Evolutionary conservation across 2,888 invertebrate genomes (phyloP).

Genomic region (Cecidostiba fungosa): DNA sequence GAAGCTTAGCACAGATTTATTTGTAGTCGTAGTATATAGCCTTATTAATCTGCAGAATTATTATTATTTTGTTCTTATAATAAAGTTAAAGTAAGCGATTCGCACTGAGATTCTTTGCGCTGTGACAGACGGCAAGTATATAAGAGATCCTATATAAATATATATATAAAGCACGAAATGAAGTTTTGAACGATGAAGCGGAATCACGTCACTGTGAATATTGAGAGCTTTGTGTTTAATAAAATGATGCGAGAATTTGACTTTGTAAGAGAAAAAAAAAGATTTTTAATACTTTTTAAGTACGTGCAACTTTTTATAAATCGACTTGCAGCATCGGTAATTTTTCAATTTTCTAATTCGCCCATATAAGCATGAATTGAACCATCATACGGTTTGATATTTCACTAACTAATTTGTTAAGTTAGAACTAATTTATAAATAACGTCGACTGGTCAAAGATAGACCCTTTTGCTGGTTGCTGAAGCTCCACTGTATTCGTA

Average conservation of each 20-base stretch:
- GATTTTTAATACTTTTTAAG: constrained; percentile 21
- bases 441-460: constrained; percentile 63
- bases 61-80: constrained; percentile 16
- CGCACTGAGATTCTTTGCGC: constrained; percentile 26
- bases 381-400: constrained; percentile 22
- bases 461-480: constrained; percentile 72
- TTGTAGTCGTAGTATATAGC: constrained; percentile 32
- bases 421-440: constrained; percentile 8
- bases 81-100: constrained; percentile 25
- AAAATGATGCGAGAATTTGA: constrained; percentile 12
- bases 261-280: constrained; percentile 21
- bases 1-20: constrained; percentile 44
- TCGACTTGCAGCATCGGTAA: constrained; percentile 19
- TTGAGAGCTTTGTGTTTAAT: constrained; percentile 28
- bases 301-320: constrained; percentile 37
- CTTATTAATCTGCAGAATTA: constrained; percentile 26
- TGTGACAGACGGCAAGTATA: constrained; percentile 37
- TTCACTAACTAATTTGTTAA: not conserved
- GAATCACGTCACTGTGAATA: constrained; percentile 21
- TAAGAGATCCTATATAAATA: constrained; percentile 25
- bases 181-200: constrained; percentile 11
- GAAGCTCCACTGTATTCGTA: constrained; percentile 67
- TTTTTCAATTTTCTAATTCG: constrained; percentile 53
- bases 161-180: constrained; percentile 34
- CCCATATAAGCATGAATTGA: constrained; percentile 19